Base-by-base conservation (phyloP, 1,140 invertebrate genomes). In the Zelostemma sp. region DNA sequence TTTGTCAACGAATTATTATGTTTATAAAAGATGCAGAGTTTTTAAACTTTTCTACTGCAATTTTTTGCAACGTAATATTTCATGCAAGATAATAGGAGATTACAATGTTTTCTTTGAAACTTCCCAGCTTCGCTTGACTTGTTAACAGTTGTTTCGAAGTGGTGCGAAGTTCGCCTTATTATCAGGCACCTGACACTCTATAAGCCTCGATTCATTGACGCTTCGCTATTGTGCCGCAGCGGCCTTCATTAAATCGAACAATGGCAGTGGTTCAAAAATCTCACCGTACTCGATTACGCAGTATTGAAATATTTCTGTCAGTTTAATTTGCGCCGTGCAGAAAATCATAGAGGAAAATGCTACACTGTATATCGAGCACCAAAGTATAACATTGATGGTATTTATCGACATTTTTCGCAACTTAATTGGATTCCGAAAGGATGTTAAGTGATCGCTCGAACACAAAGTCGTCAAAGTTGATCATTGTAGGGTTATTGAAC, bases 401-500 rank as follows among this genome's bases (percentile, higher is more conserved):
- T n/a, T n/a, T n/a, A n/a, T n/a, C n/a, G n/a, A n/a, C n/a, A n/a
- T n/a, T n/a, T n/a, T n/a, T n/a, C n/a, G n/a, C n/a, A n/a, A n/a
- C n/a, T n/a, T n/a, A n/a, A n/a, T n/a, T n/a, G n/a, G n/a, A n/a
- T n/a, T n/a, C n/a, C n/a, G n/a, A n/a, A n/a, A n/a, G n/a, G n/a
- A n/a, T n/a, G n/a, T n/a, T n/a, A n/a, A n/a, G n/a, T n/a, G n/a
- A n/a, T n/a, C n/a, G n/a, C n/a, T n/a, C 11, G 28, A 31, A 31
- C 28, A 31, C 5, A 31, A 33, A 54, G 59, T 28, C 51, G 54
- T 16, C 14, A 53, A 59, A 51, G 57, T 67, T 46, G 55, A 57
- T 62, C 48, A 68, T 58, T 53, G 61, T 58, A 11, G n/a, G 59
- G 54, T 68, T 40, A 62, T 62, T 45, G 49, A 58, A 68, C 53